Evolutionary conservation across 2,888 invertebrate genomes (phyloP).

Genomic region (Hymenopus coronatus): DNA sequence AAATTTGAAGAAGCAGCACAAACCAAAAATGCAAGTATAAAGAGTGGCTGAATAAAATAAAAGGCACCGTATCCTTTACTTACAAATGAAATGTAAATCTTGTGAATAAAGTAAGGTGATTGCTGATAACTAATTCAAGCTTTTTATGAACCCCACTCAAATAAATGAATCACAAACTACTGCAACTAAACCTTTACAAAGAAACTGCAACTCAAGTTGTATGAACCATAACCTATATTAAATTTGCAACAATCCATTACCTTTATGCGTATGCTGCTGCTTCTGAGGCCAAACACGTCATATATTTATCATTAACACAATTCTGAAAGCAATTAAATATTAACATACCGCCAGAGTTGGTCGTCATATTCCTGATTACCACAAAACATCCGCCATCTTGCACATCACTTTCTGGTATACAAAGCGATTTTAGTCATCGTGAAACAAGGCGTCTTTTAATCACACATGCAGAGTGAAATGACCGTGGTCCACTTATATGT

Average conservation of each 20-base stretch:
- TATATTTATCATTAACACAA: neutral
- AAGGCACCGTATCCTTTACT: neutral
- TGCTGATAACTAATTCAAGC: neutral
- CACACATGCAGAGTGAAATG: neutral
- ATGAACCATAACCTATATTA: neutral
- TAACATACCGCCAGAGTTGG: neutral
- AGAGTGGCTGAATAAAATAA: neutral
- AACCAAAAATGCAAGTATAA: neutral
- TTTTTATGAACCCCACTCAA: neutral
- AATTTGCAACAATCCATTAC: neutral
- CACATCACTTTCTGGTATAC: neutral
- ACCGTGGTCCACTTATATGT: neutral
- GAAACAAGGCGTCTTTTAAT: neutral
- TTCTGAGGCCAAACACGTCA: neutral
- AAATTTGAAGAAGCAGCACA: neutral
- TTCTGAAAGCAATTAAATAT: neutral
- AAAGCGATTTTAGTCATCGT: conserved; percentile 3
- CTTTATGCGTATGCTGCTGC: neutral
- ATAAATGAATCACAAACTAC: neutral
- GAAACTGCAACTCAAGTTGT: neutral
- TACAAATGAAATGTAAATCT: neutral
- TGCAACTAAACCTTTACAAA: neutral
- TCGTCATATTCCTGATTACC: neutral
- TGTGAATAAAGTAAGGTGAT: neutral
- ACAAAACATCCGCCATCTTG: conserved; percentile 26